These are phyloP conservation scores for Pogonomyrmex californicus DNA, from an alignment of 1,140 invertebrate species.

Conservation along the genomic window DNA sequence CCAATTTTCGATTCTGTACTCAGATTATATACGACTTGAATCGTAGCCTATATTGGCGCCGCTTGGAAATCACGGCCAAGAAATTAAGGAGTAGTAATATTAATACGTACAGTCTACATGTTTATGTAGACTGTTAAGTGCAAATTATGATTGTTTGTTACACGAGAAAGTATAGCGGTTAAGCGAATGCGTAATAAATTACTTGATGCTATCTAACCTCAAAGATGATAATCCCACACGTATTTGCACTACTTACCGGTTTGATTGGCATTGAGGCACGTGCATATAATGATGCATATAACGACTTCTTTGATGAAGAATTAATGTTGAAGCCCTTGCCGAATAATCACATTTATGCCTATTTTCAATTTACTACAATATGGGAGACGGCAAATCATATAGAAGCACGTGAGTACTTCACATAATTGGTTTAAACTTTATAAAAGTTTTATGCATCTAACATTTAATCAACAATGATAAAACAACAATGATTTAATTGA, in stretches of 20 bases:
- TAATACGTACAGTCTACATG: too few species aligned
- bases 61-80: too few species aligned
- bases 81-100: too few species aligned
- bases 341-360: slow-evolving; percentile 93
- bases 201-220: background rate
- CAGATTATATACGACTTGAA: too few species aligned
- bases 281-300: slow-evolving; percentile 69
- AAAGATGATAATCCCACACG: slow-evolving; percentile 41
- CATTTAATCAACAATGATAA: background rate
- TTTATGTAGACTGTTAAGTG: background rate
- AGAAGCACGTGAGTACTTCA: slow-evolving; percentile 87
- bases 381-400: slow-evolving; percentile 89
- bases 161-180: background rate
- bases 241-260: slow-evolving; percentile 36
- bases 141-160: background rate
- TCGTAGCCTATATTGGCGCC: too few species aligned
- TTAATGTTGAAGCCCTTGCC: slow-evolving; percentile 92
- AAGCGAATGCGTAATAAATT: background rate
- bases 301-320: slow-evolving; percentile 93
- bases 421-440: background rate
- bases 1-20: too few species aligned
- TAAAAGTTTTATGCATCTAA: background rate
- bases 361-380: slow-evolving; percentile 94
- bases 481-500: too few species aligned
- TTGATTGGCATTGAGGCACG: slow-evolving; percentile 61